These are phyloP conservation scores for Seira sanloemensis DNA, from an alignment of 2,888 invertebrate genomes.

Conservation along the genomic window DNA sequence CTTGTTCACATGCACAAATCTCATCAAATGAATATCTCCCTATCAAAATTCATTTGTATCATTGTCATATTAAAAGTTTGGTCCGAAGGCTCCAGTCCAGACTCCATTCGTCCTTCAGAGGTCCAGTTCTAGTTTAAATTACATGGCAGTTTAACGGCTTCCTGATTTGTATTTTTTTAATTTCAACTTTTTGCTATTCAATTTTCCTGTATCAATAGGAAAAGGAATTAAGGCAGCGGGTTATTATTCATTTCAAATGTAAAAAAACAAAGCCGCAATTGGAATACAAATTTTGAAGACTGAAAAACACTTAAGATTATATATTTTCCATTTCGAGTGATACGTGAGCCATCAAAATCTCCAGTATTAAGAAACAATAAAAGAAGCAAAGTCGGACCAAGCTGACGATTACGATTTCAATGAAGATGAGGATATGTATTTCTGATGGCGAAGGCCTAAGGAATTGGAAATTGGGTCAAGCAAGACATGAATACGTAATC, in stretches of 20 bases:
- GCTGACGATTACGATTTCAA: conserved; percentile 20
- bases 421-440: conserved; percentile 31
- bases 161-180: conserved; percentile 40
- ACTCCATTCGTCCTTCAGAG: not conserved
- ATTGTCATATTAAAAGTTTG: not conserved
- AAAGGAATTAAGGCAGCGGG: not conserved
- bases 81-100: not conserved
- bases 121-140: conserved; percentile 26
- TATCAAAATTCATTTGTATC: conserved; percentile 14
- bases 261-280: not conserved
- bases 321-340: conserved; percentile 18
- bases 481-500: conserved; percentile 63
- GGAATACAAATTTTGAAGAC: conserved; percentile 8
- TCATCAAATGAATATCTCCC: conserved; percentile 2
- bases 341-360: conserved; percentile 54
- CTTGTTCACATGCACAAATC: conserved; percentile 4
- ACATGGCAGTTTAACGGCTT: conserved; percentile 46
- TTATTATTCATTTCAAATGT: conserved; percentile 3
- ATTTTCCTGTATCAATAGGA: not conserved
- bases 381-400: not conserved
- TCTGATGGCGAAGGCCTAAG: conserved; percentile 30
- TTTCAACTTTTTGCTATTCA: conserved; percentile 17
- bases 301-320: conserved; percentile 16
- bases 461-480: conserved; percentile 64
- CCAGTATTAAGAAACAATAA: conserved; percentile 60